phyloP scores from a whole-genome alignment of 2,888 invertebrate species.

The Augiades crinisus region DNA sequence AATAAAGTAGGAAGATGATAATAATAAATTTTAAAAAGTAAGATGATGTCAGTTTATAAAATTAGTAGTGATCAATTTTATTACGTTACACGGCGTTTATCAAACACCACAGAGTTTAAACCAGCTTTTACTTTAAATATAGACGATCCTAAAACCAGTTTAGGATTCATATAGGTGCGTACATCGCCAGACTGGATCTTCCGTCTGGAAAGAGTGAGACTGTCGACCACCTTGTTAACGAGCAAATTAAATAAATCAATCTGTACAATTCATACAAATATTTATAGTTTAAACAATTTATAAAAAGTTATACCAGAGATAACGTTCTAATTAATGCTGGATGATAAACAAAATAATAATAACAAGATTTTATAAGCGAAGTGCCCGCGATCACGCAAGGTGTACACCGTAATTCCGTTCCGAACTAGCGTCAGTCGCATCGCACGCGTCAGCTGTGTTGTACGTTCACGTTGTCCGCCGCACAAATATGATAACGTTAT shows the following conservation, averaged over 20 bases:
- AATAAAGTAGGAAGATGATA: too few relatives aligned
- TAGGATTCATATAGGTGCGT: not conserved
- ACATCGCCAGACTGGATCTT: slow-evolving; percentile 47
- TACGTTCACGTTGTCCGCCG: slow-evolving; percentile 43
- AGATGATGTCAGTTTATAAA: too few relatives aligned
- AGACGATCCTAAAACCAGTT: too few relatives aligned
- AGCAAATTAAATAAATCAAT: not conserved
- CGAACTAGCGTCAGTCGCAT: slow-evolving; percentile 58
- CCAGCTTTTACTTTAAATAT: too few relatives aligned
- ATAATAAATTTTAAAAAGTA: too few relatives aligned
- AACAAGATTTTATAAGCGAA: not conserved
- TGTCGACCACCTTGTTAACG: slow-evolving; percentile 48
- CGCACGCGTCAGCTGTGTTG: slow-evolving; percentile 59
- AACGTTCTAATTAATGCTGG: too few relatives aligned
- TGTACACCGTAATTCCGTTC: too few relatives aligned
- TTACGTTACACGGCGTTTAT: too few relatives aligned
- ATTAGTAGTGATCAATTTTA: too few relatives aligned
- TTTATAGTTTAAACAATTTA: not conserved
- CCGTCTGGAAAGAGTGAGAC: slow-evolving; percentile 64
- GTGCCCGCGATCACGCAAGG: slow-evolving; percentile 37
- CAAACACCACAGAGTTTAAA: too few relatives aligned
- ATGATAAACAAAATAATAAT: too few relatives aligned
- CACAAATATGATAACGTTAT: slow-evolving; percentile 54
- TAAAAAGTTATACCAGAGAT: too few relatives aligned
- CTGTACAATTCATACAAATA: not conserved